Conservation (phyloP, 1,140 invertebrate genomes). For the Caerostris darwini region DNA sequence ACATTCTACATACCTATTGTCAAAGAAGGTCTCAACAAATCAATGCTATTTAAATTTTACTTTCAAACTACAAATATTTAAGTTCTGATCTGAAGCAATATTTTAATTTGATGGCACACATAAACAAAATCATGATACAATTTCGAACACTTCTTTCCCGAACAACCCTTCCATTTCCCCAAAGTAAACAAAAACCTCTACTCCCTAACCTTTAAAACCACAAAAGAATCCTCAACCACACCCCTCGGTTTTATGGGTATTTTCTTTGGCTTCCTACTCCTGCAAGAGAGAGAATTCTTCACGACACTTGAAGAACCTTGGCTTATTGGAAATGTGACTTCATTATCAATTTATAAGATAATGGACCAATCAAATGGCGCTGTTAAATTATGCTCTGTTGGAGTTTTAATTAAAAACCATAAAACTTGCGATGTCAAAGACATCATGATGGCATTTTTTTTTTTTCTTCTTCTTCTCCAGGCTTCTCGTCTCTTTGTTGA, state of each 20-base stretch:
- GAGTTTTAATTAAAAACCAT: constrained; percentile 47
- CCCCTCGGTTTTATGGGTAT: background rate
- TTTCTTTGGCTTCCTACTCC: background rate
- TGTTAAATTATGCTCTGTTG: background rate
- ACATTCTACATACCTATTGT: no score
- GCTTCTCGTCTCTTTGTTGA: background rate
- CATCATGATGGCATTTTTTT: background rate
- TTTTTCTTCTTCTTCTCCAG: background rate
- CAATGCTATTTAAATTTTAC: no score
- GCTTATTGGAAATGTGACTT: background rate
- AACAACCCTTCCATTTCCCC: background rate
- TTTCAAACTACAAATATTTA: no score
- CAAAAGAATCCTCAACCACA: background rate
- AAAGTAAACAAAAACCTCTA: background rate
- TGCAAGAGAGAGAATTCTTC: background rate
- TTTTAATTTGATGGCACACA: no score
- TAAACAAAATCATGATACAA: no score
- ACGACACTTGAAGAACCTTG: background rate
- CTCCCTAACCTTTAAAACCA: background rate
- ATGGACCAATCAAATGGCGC: background rate
- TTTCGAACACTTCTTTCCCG: background rate
- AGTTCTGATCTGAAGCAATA: no score
- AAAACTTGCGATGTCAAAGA: constrained; percentile 13
- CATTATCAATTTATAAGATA: constrained; percentile 53
- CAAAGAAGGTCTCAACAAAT: no score